phyloP scores from a whole-genome alignment of 2,888 invertebrate genomes.

The Drosophila phalerata region DNA sequence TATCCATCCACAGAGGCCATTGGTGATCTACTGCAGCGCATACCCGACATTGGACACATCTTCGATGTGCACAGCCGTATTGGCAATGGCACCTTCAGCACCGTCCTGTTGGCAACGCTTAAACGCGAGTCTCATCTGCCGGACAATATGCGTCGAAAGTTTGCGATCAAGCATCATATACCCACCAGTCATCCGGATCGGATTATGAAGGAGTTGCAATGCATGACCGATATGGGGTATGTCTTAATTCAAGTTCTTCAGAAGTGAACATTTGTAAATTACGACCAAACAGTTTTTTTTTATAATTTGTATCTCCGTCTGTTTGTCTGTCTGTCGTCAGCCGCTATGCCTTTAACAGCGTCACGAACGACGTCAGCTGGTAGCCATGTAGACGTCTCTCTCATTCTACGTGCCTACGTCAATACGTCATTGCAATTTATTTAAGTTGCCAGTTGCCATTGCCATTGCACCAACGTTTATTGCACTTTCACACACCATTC shows the following conservation, averaged over 20 bases:
- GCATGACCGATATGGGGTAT: slow-evolving; percentile 92
- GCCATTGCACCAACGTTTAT: slow-evolving; percentile 63
- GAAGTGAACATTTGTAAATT: neutral
- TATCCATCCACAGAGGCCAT: slow-evolving; percentile 78
- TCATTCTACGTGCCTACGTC: slow-evolving; percentile 47
- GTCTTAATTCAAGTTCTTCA: slow-evolving; percentile 31
- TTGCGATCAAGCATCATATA: slow-evolving; percentile 94
- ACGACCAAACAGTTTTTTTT: slow-evolving; percentile 1
- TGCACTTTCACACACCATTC: slow-evolving; percentile 79
- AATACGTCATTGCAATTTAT: slow-evolving; percentile 76
- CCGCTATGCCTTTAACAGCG: slow-evolving; percentile 45
- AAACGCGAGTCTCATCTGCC: slow-evolving; percentile 84
- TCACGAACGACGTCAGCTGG: slow-evolving; percentile 73
- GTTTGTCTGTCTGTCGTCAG: neutral
- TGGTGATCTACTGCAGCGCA: slow-evolving; percentile 82
- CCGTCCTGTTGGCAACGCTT: slow-evolving; percentile 92
- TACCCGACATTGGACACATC: slow-evolving; percentile 88
- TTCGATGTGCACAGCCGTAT: slow-evolving; percentile 90
- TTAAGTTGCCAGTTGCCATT: slow-evolving; percentile 52
- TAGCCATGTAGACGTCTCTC: slow-evolving; percentile 35
- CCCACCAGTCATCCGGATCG: slow-evolving; percentile 94
- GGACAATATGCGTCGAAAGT: slow-evolving; percentile 87
- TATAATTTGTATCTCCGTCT: neutral
- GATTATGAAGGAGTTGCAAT: slow-evolving; percentile 92
- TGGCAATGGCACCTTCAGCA: slow-evolving; percentile 95